Conservation (phyloP, 2,113 vertebrate species). For the Oenanthe melanoleuca region DNA sequence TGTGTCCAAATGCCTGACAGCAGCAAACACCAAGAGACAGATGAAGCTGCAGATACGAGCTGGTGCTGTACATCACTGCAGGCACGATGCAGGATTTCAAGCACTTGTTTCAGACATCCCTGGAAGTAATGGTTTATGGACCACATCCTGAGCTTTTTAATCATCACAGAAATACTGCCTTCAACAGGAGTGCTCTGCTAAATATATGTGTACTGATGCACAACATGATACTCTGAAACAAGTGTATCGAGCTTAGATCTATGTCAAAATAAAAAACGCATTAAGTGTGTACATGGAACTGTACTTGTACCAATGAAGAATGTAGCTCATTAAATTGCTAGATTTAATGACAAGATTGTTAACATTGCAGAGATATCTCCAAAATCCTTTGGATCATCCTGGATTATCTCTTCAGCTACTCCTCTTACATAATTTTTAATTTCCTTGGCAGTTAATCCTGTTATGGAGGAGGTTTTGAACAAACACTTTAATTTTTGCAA, state of each 20-base stretch:
- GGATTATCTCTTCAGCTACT: constrained; percentile 56
- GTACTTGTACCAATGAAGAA: not conserved
- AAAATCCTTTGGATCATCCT: constrained; percentile 60
- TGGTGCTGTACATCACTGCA: not conserved
- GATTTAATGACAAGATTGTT: constrained; percentile 49
- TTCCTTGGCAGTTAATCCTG: constrained; percentile 47
- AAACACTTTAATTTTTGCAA: constrained; percentile 43
- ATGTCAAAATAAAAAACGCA: not conserved
- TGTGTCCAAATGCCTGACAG: not conserved
- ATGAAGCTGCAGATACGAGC: constrained; percentile 12
- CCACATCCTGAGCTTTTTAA: not conserved
- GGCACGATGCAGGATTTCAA: not conserved
- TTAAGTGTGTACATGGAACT: not conserved
- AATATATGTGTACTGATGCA: not conserved
- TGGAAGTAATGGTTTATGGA: constrained; percentile 9
- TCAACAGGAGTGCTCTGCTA: not conserved
- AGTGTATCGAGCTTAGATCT: not conserved
- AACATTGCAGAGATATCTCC: constrained; percentile 21
- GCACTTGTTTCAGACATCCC: not conserved
- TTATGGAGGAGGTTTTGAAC: constrained; percentile 5
- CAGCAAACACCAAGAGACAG: not conserved
- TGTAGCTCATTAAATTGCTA: constrained; percentile 7
- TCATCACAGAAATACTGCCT: not conserved
- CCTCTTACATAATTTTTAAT: constrained; percentile 57
- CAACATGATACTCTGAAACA: not conserved